A percentile compares a stretch with the other conserved stretches of the same genome.
These are phyloP conservation scores for Nyctalus aviator DNA, from an alignment of 2,797 vertebrate species.

Conservation along the genomic window DNA sequence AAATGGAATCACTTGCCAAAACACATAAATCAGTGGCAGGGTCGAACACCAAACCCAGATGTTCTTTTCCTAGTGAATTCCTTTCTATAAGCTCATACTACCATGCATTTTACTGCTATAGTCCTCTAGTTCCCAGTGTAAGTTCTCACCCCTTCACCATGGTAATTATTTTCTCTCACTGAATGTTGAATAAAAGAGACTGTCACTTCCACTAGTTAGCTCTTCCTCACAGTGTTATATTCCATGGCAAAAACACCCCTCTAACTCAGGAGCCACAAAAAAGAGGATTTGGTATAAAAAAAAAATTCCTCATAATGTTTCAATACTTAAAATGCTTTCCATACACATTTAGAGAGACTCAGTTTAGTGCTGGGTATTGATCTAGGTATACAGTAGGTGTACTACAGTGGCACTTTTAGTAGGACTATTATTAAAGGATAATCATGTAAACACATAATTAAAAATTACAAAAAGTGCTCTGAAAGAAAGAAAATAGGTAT, in stretches of 20 bases:
- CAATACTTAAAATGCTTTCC: conserved; percentile 2
- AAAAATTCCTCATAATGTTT: neutral
- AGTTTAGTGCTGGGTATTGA: neutral
- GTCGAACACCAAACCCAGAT: neutral
- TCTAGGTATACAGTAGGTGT: neutral
- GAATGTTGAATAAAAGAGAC: neutral
- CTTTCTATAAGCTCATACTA: neutral
- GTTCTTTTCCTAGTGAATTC: neutral
- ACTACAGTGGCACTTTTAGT: neutral
- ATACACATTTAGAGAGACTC: neutral
- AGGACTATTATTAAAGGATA: neutral
- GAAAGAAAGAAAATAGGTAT: conserved; percentile 40
- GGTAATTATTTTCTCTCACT: neutral
- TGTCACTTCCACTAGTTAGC: neutral
- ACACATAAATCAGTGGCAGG: neutral
- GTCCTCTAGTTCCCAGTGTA: neutral
- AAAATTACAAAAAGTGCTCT: neutral
- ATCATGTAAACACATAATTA: neutral
- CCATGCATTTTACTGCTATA: neutral
- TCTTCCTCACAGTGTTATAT: neutral
- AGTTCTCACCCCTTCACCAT: neutral
- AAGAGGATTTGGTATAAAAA: neutral
- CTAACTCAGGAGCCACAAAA: neutral
- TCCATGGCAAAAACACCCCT: neutral
- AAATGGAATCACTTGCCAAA: conserved; percentile 3